These are phyloP conservation scores for Lasioglossum oenotherae DNA, from an alignment of 2,888 invertebrate species.

Conservation along the genomic window DNA sequence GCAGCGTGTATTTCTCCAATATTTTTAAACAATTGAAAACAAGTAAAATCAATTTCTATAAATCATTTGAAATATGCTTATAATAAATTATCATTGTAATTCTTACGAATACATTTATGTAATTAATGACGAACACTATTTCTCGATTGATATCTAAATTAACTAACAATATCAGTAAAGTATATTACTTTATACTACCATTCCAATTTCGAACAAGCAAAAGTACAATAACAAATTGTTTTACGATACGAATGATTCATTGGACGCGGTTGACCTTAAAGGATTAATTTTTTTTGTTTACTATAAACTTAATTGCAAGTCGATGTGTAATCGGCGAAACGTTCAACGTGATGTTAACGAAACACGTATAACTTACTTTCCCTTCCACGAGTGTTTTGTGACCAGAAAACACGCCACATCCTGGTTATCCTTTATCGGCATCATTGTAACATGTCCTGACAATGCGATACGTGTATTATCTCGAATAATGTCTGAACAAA, in stretches of 20 bases:
- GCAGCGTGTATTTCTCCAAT: neutral
- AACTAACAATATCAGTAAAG: neutral
- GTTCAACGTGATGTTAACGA: neutral
- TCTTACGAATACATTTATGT: neutral
- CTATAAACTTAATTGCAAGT: neutral
- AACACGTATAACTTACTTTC: slow-evolving; percentile 89
- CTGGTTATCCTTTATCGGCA: slow-evolving; percentile 95
- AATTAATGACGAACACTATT: neutral
- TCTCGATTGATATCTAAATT: neutral
- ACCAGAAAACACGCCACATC: slow-evolving; percentile 99
- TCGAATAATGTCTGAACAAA: slow-evolving; percentile 59
- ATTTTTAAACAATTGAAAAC: neutral
- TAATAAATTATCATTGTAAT: neutral
- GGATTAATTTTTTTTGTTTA: neutral
- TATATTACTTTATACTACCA: slow-evolving; percentile 10
- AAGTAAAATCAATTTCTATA: neutral
- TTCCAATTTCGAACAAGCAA: too few relatives aligned
- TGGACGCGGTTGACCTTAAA: neutral
- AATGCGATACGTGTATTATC: slow-evolving; percentile 64
- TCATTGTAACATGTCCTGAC: slow-evolving; percentile 89
- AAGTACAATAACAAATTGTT: slow-evolving; percentile 15
- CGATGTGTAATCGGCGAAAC: neutral
- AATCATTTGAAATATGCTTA: neutral
- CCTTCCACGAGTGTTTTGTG: slow-evolving; percentile 99
- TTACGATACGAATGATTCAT: neutral